Base-by-base conservation (phyloP, 2,888 invertebrate genomes). In the Heteropelma amictum region DNA sequence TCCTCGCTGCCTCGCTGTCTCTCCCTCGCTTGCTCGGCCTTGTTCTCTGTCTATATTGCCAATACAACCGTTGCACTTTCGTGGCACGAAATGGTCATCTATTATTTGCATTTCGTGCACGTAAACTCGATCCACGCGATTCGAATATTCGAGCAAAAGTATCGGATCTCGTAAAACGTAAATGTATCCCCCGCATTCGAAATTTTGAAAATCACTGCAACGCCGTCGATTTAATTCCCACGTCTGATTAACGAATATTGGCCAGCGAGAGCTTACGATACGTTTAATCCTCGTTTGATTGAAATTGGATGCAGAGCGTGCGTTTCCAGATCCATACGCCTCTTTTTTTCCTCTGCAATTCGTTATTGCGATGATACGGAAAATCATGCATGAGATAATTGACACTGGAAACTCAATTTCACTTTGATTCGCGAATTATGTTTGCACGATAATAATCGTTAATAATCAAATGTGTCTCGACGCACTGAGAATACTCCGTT, bases 171-270 rank as follows among this genome's bases (percentile, higher is more conserved):
- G 38, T 33, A 63, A 49, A 23, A 38, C 63, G 38, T 49, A 49
- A 63, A 63, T 38, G 49, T 19, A 38, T 17, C 14, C 26, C 45
- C 12, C 3, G 26, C 21, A 30, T 35, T 28, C 38, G 21, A 30
- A 38, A 71, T 45, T 75, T 63, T 75, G 70, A 73, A n/a, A 54
- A 45, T 45, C 7, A 14, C 26, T 17, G 14, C 14, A 4, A 19
- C 35, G n/a, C 17, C 23, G 23, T 12, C 12, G 28, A 23, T 47
- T 70, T 53, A 47, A 67, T 63, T 71, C 63, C 23, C 51, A n/a
- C 51, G 42, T 33, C 67, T 63, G 71, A 71, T 71, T 63, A 75
- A 75, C 67, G 67, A 51, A 67, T 67, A 71, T 71, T 67, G 42
- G 54, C 14, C 19, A 17, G 60, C 61, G 7, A 26, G 5, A 17